phyloP scores from a whole-genome alignment of 2,888 invertebrate genomes.

The Drosophila emarginata region DNA sequence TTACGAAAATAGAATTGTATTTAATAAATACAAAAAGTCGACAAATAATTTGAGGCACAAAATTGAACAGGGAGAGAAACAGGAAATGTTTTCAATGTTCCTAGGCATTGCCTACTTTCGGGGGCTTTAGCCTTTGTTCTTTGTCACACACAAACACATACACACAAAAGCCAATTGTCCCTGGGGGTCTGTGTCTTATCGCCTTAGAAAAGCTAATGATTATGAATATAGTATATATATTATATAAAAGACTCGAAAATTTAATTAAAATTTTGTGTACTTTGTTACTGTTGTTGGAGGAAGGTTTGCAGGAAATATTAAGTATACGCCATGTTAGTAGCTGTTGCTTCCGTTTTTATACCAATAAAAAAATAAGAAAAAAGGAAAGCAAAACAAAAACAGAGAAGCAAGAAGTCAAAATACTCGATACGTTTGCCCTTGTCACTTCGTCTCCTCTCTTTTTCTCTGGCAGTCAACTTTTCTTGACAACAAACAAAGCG shows the following conservation, averaged over 20 bases:
- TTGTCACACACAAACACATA: not conserved
- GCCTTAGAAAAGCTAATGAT: conserved; percentile 2
- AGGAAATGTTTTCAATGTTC: not conserved
- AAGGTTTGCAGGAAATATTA: conserved; percentile 20
- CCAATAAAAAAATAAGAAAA: conserved; percentile 24
- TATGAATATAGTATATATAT: not conserved
- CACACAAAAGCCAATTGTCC: not conserved
- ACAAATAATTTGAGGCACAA: not conserved
- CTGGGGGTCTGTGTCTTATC: not conserved
- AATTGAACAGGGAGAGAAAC: not conserved
- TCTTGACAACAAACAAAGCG: conserved; percentile 70
- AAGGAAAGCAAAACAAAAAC: conserved; percentile 19
- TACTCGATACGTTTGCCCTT: conserved; percentile 42
- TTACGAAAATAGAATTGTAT: conserved; percentile 22
- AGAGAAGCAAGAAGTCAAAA: conserved; percentile 54
- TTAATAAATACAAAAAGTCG: conserved; percentile 23
- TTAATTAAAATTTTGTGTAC: conserved; percentile 60
- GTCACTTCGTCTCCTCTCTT: conserved; percentile 5
- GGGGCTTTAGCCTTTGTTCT: conserved; percentile 4
- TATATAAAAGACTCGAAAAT: conserved; percentile 41
- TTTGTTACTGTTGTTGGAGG: conserved; percentile 10
- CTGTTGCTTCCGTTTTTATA: conserved; percentile 69
- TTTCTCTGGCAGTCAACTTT: conserved; percentile 51
- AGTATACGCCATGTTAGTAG: conserved; percentile 70
- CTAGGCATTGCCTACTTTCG: not conserved